Evolutionary conservation across 2,113 vertebrate species (phyloP).

Genomic region (Rhea americana): DNA sequence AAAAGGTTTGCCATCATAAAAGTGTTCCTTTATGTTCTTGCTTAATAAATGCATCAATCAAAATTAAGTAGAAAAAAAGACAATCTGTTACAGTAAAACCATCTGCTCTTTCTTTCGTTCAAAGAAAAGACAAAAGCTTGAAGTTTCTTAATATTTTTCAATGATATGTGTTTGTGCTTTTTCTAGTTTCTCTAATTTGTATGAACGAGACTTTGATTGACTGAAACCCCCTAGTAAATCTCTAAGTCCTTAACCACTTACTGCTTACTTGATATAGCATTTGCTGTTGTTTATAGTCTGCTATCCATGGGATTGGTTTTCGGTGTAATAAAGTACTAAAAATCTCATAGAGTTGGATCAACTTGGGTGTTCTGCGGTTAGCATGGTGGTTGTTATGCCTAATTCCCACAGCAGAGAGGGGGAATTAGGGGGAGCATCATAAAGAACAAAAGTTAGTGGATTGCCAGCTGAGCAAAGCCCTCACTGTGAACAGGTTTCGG

Average conservation of each 20-base stretch:
- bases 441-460: slow-evolving; percentile 78
- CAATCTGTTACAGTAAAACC: slow-evolving; percentile 41
- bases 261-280: slow-evolving; percentile 68
- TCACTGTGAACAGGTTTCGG: slow-evolving; percentile 81
- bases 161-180: slow-evolving; percentile 5
- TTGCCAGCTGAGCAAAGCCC: slow-evolving; percentile 83
- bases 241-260: slow-evolving; percentile 70
- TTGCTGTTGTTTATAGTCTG: slow-evolving; percentile 81
- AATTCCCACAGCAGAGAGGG: slow-evolving; percentile 85
- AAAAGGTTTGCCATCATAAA: slow-evolving; percentile 26
- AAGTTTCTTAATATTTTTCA: slow-evolving; percentile 45
- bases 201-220: slow-evolving; percentile 67
- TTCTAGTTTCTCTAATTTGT: slow-evolving; percentile 62
- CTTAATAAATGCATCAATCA: slow-evolving; percentile 47
- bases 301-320: slow-evolving; percentile 78
- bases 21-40: slow-evolving; percentile 28
- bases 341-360: slow-evolving; percentile 77
- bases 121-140: slow-evolving; percentile 35
- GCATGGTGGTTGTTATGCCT: slow-evolving; percentile 86
- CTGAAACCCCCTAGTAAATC: slow-evolving; percentile 68
- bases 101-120: slow-evolving; percentile 52
- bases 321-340: slow-evolving; percentile 75
- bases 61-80: slow-evolving; percentile 45
- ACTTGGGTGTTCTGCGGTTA: slow-evolving; percentile 95
- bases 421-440: slow-evolving; percentile 78